A percentile compares a stretch with the other conserved stretches of the same genome.
Evolutionary conservation across 1,140 invertebrate species (phyloP).

Genomic region (Lutraria rhynchaena): DNA sequence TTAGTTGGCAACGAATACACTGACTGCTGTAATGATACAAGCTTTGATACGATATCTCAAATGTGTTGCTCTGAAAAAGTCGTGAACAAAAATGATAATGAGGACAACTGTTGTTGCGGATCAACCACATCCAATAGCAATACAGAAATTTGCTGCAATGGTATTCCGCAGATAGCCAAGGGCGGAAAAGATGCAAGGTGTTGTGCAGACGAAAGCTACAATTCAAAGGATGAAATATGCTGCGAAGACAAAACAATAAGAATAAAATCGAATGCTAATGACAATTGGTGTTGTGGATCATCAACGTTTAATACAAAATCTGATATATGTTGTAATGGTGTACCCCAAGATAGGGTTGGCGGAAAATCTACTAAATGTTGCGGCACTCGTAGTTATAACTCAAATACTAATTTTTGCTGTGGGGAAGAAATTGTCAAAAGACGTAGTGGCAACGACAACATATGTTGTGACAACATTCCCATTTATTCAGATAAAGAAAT

Average conservation of each 20-base stretch:
- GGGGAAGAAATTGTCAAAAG: conserved; percentile 6
- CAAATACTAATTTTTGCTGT: conserved; percentile 16
- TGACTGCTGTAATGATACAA: conserved; percentile 27
- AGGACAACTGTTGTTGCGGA: conserved; percentile 38
- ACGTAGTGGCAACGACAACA: background rate
- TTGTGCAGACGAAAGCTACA: conserved; percentile 17
- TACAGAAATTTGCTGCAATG: conserved; percentile 31
- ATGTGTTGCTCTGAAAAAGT: conserved; percentile 18
- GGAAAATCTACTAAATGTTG: conserved; percentile 15
- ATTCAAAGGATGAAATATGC: conserved; percentile 31
- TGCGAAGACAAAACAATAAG: conserved; percentile 8
- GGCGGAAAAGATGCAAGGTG: conserved; percentile 13
- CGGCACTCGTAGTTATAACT: conserved; percentile 16
- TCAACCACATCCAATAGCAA: conserved; percentile 25
- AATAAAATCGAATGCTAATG: background rate
- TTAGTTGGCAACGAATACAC: conserved; percentile 6
- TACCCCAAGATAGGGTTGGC: conserved; percentile 8
- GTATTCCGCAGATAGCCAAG: background rate
- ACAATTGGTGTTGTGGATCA: conserved; percentile 28
- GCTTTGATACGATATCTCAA: conserved; percentile 15
- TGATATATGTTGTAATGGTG: conserved; percentile 25
- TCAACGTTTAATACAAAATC: conserved; percentile 18
- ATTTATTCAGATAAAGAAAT: background rate
- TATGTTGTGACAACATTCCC: conserved; percentile 12
- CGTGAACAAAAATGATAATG: conserved; percentile 11